phyloP scores from a whole-genome alignment of 1,140 invertebrate genomes.

The Centruroides sculpturatus region DNA sequence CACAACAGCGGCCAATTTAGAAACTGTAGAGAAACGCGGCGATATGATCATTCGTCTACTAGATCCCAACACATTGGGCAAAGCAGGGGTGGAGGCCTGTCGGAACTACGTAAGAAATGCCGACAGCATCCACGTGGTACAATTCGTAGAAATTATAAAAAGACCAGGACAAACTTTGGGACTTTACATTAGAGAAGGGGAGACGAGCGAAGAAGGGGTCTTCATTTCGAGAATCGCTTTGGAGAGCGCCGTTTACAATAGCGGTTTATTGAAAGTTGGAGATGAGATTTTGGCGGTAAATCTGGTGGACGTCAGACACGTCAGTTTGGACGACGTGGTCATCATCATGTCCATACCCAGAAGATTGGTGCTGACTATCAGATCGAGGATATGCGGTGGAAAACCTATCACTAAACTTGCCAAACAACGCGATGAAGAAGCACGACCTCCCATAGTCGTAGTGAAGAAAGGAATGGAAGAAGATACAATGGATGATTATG shows the following conservation, averaged over 20 bases:
- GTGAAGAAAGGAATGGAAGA: slow-evolving; percentile 17
- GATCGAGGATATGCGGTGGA: slow-evolving; percentile 35
- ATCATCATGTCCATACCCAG: slow-evolving; percentile 98
- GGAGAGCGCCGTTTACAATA: slow-evolving; percentile 90
- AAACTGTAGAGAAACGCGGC: slow-evolving; percentile 76
- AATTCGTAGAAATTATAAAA: slow-evolving; percentile 98
- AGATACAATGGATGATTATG: slow-evolving; percentile 10
- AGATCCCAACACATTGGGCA: slow-evolving; percentile 60
- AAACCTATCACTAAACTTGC: slow-evolving; percentile 6
- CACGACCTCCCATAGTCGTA: slow-evolving; percentile 13
- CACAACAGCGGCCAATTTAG: slow-evolving; percentile 63
- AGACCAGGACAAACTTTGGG: slow-evolving; percentile 95
- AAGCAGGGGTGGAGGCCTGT: slow-evolving; percentile 52
- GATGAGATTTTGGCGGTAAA: slow-evolving; percentile 98
- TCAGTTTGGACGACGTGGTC: slow-evolving; percentile 96
- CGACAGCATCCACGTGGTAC: slow-evolving; percentile 38
- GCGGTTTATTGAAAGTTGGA: slow-evolving; percentile 82
- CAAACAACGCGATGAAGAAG: slow-evolving; percentile 4
- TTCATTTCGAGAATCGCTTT: slow-evolving; percentile 97
- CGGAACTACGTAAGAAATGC: slow-evolving; percentile 13
- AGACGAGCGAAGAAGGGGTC: slow-evolving; percentile 86
- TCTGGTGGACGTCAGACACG: slow-evolving; percentile 88
- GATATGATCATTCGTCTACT: slow-evolving; percentile 88
- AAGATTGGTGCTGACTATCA: slow-evolving; percentile 78
- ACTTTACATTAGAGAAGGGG: slow-evolving; percentile 92